These are phyloP conservation scores for Dromiciops gliroides DNA, from an alignment of 2,113 vertebrate species.

Conservation along the genomic window DNA sequence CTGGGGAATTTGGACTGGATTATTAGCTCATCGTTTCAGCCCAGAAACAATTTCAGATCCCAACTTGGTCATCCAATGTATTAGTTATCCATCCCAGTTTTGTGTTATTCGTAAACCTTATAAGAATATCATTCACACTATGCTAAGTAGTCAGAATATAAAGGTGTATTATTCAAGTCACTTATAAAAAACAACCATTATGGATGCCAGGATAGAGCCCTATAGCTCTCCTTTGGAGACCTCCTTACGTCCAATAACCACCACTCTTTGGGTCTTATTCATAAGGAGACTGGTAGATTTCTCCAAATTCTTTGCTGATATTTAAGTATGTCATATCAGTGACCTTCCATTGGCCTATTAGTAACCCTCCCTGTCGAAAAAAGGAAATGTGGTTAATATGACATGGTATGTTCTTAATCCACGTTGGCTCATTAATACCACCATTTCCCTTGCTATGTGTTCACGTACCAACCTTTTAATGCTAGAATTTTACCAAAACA, in stretches of 20 bases:
- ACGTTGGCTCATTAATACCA: not conserved
- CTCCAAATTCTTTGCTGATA: not conserved
- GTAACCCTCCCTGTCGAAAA: not conserved
- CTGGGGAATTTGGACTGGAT: not conserved
- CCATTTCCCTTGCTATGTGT: not conserved
- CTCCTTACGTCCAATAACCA: not conserved
- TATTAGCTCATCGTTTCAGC: not conserved
- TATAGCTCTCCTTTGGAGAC: not conserved
- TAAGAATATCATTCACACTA: not conserved
- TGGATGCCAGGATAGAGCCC: not conserved
- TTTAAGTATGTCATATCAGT: not conserved
- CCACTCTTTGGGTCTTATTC: not conserved
- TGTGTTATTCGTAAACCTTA: not conserved
- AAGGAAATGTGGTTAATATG: not conserved
- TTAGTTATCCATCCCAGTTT: not conserved
- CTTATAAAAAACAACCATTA: not conserved
- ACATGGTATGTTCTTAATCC: not conserved
- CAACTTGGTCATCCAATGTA: not conserved
- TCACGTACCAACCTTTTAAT: not conserved
- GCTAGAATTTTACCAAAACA: not conserved
- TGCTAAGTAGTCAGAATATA: not conserved
- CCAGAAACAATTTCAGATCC: not conserved
- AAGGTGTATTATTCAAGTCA: not conserved
- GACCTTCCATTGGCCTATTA: not conserved
- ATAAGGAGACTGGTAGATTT: not conserved